Evolutionary conservation across 2,888 invertebrate species (phyloP), one percentile per base, ranked within the genome.

Genomic region (Lottia gigantea): DNA sequence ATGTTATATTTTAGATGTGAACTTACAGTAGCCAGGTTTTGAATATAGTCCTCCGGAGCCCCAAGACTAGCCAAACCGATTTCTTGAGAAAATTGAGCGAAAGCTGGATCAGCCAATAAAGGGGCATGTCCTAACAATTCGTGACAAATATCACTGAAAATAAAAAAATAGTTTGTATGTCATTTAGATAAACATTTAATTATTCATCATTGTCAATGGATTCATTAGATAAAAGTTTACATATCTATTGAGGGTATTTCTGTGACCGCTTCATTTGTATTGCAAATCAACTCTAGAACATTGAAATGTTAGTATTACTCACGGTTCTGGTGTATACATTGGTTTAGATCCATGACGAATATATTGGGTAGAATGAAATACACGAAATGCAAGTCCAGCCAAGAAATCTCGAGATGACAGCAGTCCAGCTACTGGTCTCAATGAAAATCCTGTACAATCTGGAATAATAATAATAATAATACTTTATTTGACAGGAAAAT

Each of bases 51-150:
- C 88, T 99, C 99, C 25, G 97, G 95, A 71, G 98, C 98, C 69
- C 98, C 99, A 73, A 99, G 92, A 31, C 98, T 98, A 46, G 98
- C 98, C 73, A 99, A 91, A 74, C 99, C 99, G 83, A 99, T 96
- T 91, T 99, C 99, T 90, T 99, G 99, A 12, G 98, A 98, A 91
- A 99, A 99, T 89, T 98, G 97, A 40, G 99, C 99, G 89, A 99
- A 99, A 87, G 94, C 93, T 4, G 96, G 95, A 90, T 99, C 97
- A 77, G 98, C 98, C 86, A 99, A 92, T 74, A 99, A 92, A 0
- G 99, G 99, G 90, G 98, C 98, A 90, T 99, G 99, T 68, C 99
- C 99, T 80, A 99, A 92, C 71, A 99, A 92, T 90, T 99, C 99
- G 90, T 99, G 99, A 89, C 90, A 90, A 15, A 90, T 86, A 74